Conservation (phyloP, 1,140 invertebrate species). For the Apis laboriosa region DNA sequence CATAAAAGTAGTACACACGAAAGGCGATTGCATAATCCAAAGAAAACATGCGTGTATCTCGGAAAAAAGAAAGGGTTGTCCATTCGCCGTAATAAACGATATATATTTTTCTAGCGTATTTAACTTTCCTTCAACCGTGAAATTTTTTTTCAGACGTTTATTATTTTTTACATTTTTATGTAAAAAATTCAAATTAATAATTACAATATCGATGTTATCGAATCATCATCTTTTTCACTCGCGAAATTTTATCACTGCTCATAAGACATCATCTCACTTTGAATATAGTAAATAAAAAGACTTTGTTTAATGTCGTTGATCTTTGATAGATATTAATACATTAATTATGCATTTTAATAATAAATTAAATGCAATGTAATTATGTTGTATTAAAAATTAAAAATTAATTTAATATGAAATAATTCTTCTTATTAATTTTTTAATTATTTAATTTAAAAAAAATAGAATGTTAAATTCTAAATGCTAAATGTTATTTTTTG, state of each 20-base stretch:
- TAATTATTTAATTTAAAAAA: too few relatives aligned
- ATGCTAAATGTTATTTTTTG: too few relatives aligned
- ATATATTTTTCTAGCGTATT: conserved; percentile 2
- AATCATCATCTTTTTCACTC: background rate
- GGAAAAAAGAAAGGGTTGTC: conserved; percentile 19
- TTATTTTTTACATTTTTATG: background rate
- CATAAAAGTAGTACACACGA: conserved; percentile 71
- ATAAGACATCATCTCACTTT: too few relatives aligned
- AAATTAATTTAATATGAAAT: too few relatives aligned
- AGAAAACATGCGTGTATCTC: conserved; percentile 61
- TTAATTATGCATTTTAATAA: background rate
- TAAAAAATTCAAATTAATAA: background rate
- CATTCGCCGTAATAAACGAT: background rate
- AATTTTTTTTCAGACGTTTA: background rate
- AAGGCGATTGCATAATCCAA: conserved; percentile 68
- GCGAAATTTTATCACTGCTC: background rate
- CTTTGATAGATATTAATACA: background rate
- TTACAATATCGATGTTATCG: background rate
- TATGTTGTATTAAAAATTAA: too few relatives aligned
- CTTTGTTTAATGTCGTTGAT: background rate
- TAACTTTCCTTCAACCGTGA: background rate
- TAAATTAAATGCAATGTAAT: background rate
- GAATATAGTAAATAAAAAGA: background rate
- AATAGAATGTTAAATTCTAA: too few relatives aligned
- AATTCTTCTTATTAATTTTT: too few relatives aligned